phyloP scores from a whole-genome alignment of 2,797 vertebrate genomes.

The Remorina albescens region DNA sequence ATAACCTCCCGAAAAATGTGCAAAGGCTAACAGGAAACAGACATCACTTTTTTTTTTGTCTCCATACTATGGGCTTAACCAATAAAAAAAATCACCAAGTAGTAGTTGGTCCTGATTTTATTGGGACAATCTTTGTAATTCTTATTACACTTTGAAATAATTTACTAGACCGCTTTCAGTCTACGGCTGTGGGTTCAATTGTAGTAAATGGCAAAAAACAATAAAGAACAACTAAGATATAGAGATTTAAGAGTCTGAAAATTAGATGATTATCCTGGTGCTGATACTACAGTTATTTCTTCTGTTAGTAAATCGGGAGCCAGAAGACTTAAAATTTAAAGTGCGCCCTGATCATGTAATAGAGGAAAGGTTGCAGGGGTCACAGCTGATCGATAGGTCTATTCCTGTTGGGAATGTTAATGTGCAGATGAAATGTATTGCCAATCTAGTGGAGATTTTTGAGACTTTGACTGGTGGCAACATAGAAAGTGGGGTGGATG shows the following conservation, averaged over 20 bases:
- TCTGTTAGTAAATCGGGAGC: slow-evolving; percentile 16
- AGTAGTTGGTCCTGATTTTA: not conserved
- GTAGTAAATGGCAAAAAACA: not conserved
- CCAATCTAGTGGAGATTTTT: not conserved
- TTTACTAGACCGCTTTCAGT: slow-evolving; percentile 1
- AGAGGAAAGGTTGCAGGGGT: slow-evolving; percentile 29
- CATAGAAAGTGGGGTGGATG: not conserved
- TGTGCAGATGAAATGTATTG: slow-evolving; percentile 25
- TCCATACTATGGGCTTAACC: not conserved
- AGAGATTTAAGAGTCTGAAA: slow-evolving; percentile 7
- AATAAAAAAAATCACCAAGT: slow-evolving; percentile 1
- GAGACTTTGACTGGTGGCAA: not conserved
- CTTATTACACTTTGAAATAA: slow-evolving; percentile 1
- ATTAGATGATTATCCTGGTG: not conserved
- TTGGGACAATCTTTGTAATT: not conserved
- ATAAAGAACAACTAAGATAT: not conserved
- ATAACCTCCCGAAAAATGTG: slow-evolving; percentile 37
- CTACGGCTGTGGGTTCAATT: not conserved
- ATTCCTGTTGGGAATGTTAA: slow-evolving; percentile 26
- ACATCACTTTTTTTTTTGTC: slow-evolving; percentile 17
- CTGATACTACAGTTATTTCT: not conserved
- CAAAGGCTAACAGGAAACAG: slow-evolving; percentile 14
- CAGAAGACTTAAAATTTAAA: slow-evolving; percentile 20
- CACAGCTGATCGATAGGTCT: slow-evolving; percentile 38
- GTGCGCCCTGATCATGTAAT: slow-evolving; percentile 17